Evolutionary conservation across 2,113 vertebrate species (phyloP), one percentile per base, ranked within the genome.

Genomic region (Pungitius pungitius): DNA sequence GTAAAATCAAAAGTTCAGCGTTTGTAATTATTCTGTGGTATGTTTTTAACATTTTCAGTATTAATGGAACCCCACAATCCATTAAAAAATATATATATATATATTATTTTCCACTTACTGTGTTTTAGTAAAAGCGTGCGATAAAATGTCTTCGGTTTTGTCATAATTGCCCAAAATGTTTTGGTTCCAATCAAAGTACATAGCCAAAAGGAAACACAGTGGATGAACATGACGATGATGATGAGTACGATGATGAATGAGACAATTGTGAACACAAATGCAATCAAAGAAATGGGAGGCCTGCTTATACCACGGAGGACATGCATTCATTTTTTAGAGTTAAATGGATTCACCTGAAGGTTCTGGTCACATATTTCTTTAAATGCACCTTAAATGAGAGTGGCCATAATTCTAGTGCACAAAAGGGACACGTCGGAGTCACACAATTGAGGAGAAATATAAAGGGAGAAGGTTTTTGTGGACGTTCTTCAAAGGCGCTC

Each of bases 401-500:
- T 14, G 1, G 22, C 67, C 54, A 71, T 82, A 80, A 63, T 84
- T 86, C 60, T 74, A 58, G 52, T 62, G 43, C 63, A 84, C 80
- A 83, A 89, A 76, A 80, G 77, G 67, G 61, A 78, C 61, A 1
- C 70, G 80, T 76, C 83, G 65, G 81, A 85, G 69, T 78, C 71
- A 45, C 64, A 78, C 47, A 35, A 63, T 40, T 82, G 86, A 87
- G 27, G 80, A 77, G 81, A 78, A 82, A 86, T 81, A 85, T 88
- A 90, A 82, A 85, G 54, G 33, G 57, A 74, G 56, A 30, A 62
- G 74, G 69, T 82, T 79, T 87, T 81, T 89, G 77, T 83, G 82
- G 75, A 81, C 49, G 58, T 82, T 87, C 84, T 87, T 85, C 77
- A 88, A 86, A 91, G 86, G 68, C 58, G n/a, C 61, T 81, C 66